Conservation (phyloP, 2,888 invertebrate genomes). For the Drosophila flavopinicola region DNA sequence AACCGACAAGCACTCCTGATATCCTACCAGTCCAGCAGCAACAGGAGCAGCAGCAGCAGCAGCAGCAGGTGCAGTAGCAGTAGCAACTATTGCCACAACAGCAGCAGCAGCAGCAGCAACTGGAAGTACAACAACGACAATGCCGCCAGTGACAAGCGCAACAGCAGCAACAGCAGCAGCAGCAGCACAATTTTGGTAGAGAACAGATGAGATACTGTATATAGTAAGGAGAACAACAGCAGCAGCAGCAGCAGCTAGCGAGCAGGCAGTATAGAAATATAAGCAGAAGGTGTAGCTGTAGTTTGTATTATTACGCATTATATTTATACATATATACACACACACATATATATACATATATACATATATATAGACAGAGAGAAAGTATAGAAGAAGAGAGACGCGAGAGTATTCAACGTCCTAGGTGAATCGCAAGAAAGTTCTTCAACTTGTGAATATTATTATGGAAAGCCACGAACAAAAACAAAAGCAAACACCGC, state of each 20-base stretch:
- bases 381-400: constrained; percentile 15
- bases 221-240: constrained; percentile 37
- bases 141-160: constrained; percentile 16
- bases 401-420: too few species aligned
- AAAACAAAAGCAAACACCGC: too few species aligned
- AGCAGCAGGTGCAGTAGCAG: neutral
- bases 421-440: constrained; percentile 7
- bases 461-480: constrained; percentile 30
- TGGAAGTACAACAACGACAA: constrained; percentile 44
- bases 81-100: constrained; percentile 64
- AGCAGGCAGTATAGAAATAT: constrained; percentile 2
- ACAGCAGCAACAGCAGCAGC: constrained; percentile 24
- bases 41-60: constrained; percentile 6
- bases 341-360: constrained; percentile 37
- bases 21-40: constrained; percentile 51
- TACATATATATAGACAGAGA: constrained; percentile 19
- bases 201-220: constrained; percentile 46
- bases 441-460: constrained; percentile 13
- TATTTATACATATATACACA: constrained; percentile 39
- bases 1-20: constrained; percentile 85
- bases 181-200: constrained; percentile 67
- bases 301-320: constrained; percentile 58
- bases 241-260: neutral
- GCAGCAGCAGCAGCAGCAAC: constrained; percentile 40
- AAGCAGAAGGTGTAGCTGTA: constrained; percentile 39